Evolutionary conservation across 30 jellyfish, hydroid and myxozoan species (phyloP).

Genomic region (Aurelia sp.): DNA sequence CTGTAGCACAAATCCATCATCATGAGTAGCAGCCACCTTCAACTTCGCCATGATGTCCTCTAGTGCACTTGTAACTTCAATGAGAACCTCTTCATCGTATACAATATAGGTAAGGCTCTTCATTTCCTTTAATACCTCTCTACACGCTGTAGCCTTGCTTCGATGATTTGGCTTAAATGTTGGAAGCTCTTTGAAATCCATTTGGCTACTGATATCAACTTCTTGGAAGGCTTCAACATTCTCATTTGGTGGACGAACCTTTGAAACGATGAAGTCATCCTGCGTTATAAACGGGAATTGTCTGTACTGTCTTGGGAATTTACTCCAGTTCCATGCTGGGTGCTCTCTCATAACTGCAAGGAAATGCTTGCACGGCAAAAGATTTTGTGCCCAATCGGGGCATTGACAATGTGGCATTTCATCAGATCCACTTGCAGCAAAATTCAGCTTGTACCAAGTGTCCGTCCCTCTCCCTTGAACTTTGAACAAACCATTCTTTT

Average conservation of each 20-base stretch:
- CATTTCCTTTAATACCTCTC: conserved; percentile 32
- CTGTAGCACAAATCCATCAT: conserved; percentile 18
- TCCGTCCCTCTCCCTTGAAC: conserved; percentile 3
- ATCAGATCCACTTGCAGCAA: conserved; percentile 2
- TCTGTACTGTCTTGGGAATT: conserved; percentile 30
- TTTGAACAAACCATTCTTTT: neutral
- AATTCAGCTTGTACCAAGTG: conserved; percentile 26
- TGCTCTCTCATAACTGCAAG: conserved; percentile 8
- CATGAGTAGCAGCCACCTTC: conserved; percentile 28
- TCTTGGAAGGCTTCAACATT: neutral
- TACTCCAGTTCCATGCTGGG: conserved; percentile 35
- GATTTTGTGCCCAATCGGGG: conserved; percentile 24
- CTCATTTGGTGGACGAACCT: neutral
- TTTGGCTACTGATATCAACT: neutral
- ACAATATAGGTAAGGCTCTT: neutral
- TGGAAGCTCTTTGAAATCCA: neutral
- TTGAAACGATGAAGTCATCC: conserved; percentile 33
- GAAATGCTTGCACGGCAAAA: conserved; percentile 19
- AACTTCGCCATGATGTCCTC: conserved; percentile 10
- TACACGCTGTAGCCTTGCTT: conserved; percentile 41
- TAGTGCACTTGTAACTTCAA: neutral
- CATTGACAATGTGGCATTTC: conserved; percentile 42
- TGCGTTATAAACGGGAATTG: conserved; percentile 36
- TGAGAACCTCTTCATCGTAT: conserved; percentile 18
- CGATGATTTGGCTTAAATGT: neutral